phyloP scores from a whole-genome alignment of 2,888 invertebrate species.

The Colostygia pectinataria region DNA sequence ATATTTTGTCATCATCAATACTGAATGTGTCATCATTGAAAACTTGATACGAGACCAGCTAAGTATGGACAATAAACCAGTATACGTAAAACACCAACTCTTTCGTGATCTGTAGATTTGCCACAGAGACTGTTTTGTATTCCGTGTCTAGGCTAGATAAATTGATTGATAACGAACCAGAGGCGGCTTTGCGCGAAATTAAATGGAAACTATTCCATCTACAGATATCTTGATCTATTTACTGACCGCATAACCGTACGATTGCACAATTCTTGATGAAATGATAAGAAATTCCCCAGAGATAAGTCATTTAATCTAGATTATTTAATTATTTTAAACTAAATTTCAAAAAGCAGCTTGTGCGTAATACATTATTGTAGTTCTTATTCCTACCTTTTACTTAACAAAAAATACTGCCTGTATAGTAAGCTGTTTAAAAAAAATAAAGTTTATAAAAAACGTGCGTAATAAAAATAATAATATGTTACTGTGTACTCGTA shows the following conservation, averaged over 20 bases:
- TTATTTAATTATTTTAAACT: no score
- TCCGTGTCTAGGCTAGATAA: conserved; percentile 58
- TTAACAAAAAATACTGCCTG: no score
- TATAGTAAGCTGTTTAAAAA: no score
- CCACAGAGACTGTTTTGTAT: conserved; percentile 40
- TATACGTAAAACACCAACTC: conserved; percentile 13
- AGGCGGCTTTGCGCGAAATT: conserved; percentile 67
- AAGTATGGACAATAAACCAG: conserved; percentile 64
- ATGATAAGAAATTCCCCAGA: conserved; percentile 39
- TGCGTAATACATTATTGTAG: no score
- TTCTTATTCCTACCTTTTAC: no score
- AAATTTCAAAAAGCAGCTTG: no score
- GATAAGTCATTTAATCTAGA: no score
- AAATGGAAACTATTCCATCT: conserved; percentile 68
- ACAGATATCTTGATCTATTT: conserved; percentile 59
- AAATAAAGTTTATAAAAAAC: no score
- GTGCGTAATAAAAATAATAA: no score
- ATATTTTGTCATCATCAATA: conserved; percentile 5
- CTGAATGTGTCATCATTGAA: conserved; percentile 43
- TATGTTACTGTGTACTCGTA: no score
- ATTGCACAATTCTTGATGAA: conserved; percentile 54
- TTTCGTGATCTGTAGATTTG: conserved; percentile 4
- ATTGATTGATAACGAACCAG: conserved; percentile 74
- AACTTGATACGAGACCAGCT: conserved; percentile 63
- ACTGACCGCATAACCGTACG: conserved; percentile 42